phyloP scores from a whole-genome alignment of 2,797 vertebrate species.

The Hapalemur alaotrensis region DNA sequence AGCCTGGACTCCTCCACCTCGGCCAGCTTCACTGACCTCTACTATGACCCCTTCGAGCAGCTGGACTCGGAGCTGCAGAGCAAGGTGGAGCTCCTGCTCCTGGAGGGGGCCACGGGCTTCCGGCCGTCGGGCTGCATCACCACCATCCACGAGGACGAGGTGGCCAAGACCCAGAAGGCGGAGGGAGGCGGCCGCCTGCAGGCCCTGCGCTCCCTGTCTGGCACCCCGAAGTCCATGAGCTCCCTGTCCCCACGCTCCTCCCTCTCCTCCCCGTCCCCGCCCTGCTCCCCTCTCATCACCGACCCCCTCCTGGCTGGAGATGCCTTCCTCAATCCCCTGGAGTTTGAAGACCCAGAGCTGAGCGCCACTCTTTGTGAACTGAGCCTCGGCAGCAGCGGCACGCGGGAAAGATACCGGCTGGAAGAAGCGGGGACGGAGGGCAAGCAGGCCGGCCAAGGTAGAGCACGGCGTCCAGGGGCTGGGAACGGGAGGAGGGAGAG shows the following conservation, averaged over 20 bases:
- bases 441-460: constrained; percentile 85
- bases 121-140: constrained; percentile 95
- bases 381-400: constrained; percentile 64
- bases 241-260: constrained; percentile 97
- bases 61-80: constrained; percentile 93
- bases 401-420: constrained; percentile 81
- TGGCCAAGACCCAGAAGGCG: constrained; percentile 86
- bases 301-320: constrained; percentile 91
- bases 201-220: constrained; percentile 88
- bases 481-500: not conserved
- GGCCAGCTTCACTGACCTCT: constrained; percentile 95
- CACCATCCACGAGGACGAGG: constrained; percentile 96
- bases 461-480: accelerated
- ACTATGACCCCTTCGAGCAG: constrained; percentile 91
- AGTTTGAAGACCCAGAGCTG: constrained; percentile 87
- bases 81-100: constrained; percentile 93
- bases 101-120: constrained; percentile 90
- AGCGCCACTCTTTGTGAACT: constrained; percentile 87
- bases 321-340: constrained; percentile 87
- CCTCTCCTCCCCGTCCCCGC: constrained; percentile 95
- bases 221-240: constrained; percentile 94
- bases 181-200: constrained; percentile 86
- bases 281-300: constrained; percentile 93
- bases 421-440: constrained; percentile 82
- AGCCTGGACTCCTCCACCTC: constrained; percentile 95